Percentiles rank a stretch among this genome's conserved stretches.
Conservation (phyloP, 2,888 invertebrate species). For the Hydraecia micacea region DNA sequence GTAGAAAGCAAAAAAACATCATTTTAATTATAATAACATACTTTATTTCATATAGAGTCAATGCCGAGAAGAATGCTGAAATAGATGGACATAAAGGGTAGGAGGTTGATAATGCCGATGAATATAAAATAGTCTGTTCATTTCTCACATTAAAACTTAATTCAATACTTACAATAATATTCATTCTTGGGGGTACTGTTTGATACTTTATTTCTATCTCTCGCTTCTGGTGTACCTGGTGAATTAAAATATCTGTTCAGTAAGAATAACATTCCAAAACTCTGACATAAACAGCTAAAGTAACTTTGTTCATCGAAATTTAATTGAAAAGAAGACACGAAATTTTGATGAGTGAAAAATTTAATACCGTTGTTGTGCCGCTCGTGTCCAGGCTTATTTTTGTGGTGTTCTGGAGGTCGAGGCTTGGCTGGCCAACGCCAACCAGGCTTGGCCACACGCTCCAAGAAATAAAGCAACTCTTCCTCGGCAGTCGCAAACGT, state of each 20-base stretch:
- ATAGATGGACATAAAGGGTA: background rate
- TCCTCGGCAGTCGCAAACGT: conserved; percentile 94
- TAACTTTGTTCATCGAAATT: background rate
- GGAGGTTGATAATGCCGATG: too few species aligned
- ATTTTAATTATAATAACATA: background rate
- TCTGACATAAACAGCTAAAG: background rate
- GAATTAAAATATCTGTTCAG: conserved; percentile 51
- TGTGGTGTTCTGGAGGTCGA: conserved; percentile 92
- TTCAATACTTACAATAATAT: conserved; percentile 88
- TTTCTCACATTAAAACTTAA: background rate
- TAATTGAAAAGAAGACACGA: too few species aligned
- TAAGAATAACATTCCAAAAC: background rate
- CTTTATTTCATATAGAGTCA: background rate
- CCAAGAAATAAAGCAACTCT: conserved; percentile 94
- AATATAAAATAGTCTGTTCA: background rate
- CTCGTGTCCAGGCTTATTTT: conserved; percentile 85
- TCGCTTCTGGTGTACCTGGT: conserved; percentile 81
- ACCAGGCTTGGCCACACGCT: conserved; percentile 94
- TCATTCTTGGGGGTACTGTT: conserved; percentile 86
- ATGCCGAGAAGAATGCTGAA: background rate
- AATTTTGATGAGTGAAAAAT: background rate
- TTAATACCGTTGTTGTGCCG: conserved; percentile 81
- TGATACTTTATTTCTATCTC: conserved; percentile 82
- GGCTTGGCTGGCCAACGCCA: conserved; percentile 96
- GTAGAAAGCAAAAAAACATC: conserved; percentile 7